Percentiles rank a stretch among this genome's conserved stretches.
Conservation (phyloP, 1,140 invertebrate species). For the Rhyacophila brunnea region DNA sequence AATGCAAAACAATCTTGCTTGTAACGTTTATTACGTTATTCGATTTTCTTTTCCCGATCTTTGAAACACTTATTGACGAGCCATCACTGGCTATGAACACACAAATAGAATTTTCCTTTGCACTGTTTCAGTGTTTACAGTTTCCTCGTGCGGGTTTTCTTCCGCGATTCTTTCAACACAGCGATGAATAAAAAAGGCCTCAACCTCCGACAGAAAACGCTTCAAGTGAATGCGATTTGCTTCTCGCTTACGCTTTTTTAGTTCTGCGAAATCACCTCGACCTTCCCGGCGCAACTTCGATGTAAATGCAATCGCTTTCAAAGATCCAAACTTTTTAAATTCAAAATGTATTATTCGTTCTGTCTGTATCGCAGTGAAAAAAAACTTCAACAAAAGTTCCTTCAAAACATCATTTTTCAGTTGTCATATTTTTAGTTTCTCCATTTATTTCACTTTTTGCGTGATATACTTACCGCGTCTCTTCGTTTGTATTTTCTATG, state of each 20-base stretch:
- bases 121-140: slow-evolving; percentile 16
- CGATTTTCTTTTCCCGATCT: slow-evolving; percentile 1
- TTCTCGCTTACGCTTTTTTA: no score
- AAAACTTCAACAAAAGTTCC: slow-evolving; percentile 11
- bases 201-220: not conserved
- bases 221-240: no score
- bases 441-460: slow-evolving; percentile 18
- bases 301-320: slow-evolving; percentile 33
- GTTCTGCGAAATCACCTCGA: no score
- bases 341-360: slow-evolving; percentile 27
- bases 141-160: slow-evolving; percentile 5
- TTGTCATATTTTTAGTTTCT: slow-evolving; percentile 24
- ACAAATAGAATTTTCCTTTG: slow-evolving; percentile 13
- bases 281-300: slow-evolving; percentile 22
- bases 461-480: not conserved
- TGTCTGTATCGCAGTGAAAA: slow-evolving; percentile 16
- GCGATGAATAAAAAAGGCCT: slow-evolving; percentile 6
- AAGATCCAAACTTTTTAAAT: slow-evolving; percentile 32
- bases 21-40: slow-evolving; percentile 5
- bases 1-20: slow-evolving; percentile 16
- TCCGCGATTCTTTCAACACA: not conserved
- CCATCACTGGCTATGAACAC: slow-evolving; percentile 20
- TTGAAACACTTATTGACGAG: slow-evolving; percentile 18
- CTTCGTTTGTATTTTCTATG: not conserved
- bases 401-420: slow-evolving; percentile 33